Conservation (phyloP, 2,797 vertebrate genomes). For the Uromys caudimaculatus region DNA sequence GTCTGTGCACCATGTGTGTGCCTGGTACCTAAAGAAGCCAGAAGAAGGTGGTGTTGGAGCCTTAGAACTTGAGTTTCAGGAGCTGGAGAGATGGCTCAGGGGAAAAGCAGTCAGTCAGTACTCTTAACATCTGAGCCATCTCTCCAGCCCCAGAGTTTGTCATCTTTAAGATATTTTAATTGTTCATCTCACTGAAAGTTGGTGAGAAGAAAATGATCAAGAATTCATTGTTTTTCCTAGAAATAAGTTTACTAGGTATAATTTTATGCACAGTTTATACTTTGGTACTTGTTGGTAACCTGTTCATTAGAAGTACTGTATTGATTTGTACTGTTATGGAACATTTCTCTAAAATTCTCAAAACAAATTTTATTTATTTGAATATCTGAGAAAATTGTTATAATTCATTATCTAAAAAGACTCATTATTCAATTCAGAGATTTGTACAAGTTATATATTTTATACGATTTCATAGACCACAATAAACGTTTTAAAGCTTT, state of each 20-base stretch:
- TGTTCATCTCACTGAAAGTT: not conserved
- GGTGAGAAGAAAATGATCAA: not conserved
- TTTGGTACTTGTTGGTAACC: too few species aligned
- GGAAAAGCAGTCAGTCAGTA: not conserved
- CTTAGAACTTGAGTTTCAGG: too few species aligned
- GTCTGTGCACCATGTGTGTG: not conserved
- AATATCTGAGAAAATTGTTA: not conserved
- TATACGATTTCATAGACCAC: not conserved
- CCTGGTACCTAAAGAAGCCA: not conserved
- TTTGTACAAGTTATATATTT: not conserved
- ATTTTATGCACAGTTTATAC: too few species aligned
- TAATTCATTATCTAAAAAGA: not conserved
- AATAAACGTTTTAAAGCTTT: constrained; percentile 18
- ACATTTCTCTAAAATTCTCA: too few species aligned
- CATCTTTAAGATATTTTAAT: not conserved
- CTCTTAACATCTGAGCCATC: not conserved
- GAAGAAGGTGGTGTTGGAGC: not conserved
- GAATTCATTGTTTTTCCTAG: too few species aligned
- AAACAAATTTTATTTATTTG: too few species aligned
- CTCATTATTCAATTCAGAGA: constrained; percentile 18
- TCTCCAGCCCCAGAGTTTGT: not conserved
- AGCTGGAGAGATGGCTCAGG: too few species aligned
- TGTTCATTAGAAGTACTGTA: too few species aligned
- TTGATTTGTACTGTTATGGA: too few species aligned
- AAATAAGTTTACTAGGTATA: too few species aligned